Percentiles rank a stretch among this genome's conserved stretches.
These are phyloP conservation scores for Sphaerodactylus townsendi DNA, from an alignment of 2,113 vertebrate species.

Conservation along the genomic window DNA sequence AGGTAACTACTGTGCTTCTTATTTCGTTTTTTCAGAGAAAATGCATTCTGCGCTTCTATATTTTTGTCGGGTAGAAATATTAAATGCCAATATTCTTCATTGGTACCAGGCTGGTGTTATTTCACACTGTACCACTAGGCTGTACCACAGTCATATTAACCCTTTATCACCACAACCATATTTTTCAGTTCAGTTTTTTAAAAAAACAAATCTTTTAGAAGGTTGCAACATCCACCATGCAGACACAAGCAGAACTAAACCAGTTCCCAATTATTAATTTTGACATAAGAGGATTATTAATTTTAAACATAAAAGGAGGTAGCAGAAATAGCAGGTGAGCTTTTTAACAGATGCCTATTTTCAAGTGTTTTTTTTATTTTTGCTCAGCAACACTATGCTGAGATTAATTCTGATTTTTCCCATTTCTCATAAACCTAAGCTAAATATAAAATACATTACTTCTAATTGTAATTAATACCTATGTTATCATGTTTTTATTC, in stretches of 20 bases:
- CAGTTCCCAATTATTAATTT: background rate
- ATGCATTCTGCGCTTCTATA: background rate
- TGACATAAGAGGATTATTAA: background rate
- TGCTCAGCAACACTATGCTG: background rate
- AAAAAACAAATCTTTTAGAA: background rate
- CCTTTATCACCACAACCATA: background rate
- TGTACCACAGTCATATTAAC: slow-evolving; percentile 10
- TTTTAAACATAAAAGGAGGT: background rate
- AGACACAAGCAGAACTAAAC: background rate
- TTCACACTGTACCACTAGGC: slow-evolving; percentile 17
- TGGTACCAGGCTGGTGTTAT: background rate
- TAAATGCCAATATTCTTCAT: background rate
- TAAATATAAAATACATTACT: background rate
- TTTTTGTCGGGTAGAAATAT: background rate
- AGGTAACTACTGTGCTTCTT: slow-evolving; percentile 74
- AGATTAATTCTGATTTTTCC: slow-evolving; percentile 1
- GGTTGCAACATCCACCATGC: background rate
- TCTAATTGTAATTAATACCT: background rate
- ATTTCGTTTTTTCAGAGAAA: background rate
- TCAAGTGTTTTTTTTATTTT: background rate
- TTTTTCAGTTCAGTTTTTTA: background rate
- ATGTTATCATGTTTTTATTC: background rate
- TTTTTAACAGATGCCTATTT: background rate
- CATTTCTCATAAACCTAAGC: background rate
- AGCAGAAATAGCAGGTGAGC: background rate